phyloP scores from a whole-genome alignment of 2,888 invertebrate species.

The Iselma pallidipennis region DNA sequence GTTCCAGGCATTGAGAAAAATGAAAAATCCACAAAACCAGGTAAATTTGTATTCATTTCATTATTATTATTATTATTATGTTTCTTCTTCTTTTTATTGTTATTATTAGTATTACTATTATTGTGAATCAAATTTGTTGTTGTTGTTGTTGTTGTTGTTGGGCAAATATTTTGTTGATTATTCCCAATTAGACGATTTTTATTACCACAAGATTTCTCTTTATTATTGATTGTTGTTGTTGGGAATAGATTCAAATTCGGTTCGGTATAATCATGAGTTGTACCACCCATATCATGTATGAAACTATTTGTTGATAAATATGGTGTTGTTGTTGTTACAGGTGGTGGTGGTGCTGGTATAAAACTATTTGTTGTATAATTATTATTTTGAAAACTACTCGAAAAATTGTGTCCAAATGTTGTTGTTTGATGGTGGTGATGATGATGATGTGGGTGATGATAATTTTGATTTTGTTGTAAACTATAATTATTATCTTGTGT shows the following conservation, averaged over 20 bases:
- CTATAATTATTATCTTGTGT: slow-evolving; percentile 48
- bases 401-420: slow-evolving; percentile 43
- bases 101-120: slow-evolving; percentile 29
- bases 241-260: slow-evolving; percentile 32
- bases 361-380: slow-evolving; percentile 44
- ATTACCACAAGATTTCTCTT: slow-evolving; percentile 31
- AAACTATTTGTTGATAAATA: slow-evolving; percentile 47
- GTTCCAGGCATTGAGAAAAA: slow-evolving; percentile 52
- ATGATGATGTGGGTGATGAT: slow-evolving; percentile 31
- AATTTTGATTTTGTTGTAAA: slow-evolving; percentile 49
- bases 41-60: slow-evolving; percentile 37
- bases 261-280: slow-evolving; percentile 33
- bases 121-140: slow-evolving; percentile 9
- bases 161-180: slow-evolving; percentile 14
- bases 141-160: slow-evolving; percentile 3
- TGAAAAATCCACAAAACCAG: slow-evolving; percentile 50
- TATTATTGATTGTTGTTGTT: slow-evolving; percentile 18
- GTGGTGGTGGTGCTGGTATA: slow-evolving; percentile 39
- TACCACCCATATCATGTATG: slow-evolving; percentile 39
- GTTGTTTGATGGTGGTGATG: slow-evolving; percentile 14
- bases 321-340: slow-evolving; percentile 42
- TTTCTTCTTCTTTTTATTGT: slow-evolving; percentile 37
- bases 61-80: slow-evolving; percentile 41
- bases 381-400: slow-evolving; percentile 44
- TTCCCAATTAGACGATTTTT: slow-evolving; percentile 11